Conservation (phyloP, 2,797 vertebrate genomes). For the Notoglanidium macrostoma region DNA sequence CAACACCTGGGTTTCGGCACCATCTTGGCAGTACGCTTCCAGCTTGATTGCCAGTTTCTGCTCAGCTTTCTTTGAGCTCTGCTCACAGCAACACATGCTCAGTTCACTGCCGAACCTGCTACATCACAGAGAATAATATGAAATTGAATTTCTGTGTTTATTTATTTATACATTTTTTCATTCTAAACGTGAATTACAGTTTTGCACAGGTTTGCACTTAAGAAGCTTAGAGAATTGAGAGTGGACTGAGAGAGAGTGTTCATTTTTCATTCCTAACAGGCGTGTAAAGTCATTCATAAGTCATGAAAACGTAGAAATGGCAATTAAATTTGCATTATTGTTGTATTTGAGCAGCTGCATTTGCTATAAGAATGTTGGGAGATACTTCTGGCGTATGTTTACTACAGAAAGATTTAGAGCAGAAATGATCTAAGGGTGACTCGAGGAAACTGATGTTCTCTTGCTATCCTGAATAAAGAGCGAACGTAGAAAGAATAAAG, state of each 20-base stretch:
- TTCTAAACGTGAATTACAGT: no score
- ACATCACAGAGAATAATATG: not conserved
- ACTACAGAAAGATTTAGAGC: conserved; percentile 1
- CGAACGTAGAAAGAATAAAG: not conserved
- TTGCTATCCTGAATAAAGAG: not conserved
- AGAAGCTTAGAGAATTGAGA: not conserved
- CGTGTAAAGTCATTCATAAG: not conserved
- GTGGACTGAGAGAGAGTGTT: not conserved
- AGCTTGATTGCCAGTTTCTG: not conserved
- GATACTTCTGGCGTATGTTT: not conserved
- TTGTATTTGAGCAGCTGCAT: not conserved
- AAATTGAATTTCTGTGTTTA: not conserved
- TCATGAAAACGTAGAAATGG: not conserved
- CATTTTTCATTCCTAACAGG: not conserved
- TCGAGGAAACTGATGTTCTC: conserved; percentile 9
- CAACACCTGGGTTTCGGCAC: not conserved
- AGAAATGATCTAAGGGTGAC: conserved; percentile 3
- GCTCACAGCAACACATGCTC: not conserved
- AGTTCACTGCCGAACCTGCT: not conserved
- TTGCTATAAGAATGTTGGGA: not conserved
- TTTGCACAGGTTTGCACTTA: not conserved
- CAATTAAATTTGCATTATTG: not conserved
- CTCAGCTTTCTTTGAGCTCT: not conserved
- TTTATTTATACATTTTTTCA: not conserved
- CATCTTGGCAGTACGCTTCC: not conserved